Conservation (phyloP, 2,113 vertebrate genomes). For the Pterocles burchelli region DNA sequence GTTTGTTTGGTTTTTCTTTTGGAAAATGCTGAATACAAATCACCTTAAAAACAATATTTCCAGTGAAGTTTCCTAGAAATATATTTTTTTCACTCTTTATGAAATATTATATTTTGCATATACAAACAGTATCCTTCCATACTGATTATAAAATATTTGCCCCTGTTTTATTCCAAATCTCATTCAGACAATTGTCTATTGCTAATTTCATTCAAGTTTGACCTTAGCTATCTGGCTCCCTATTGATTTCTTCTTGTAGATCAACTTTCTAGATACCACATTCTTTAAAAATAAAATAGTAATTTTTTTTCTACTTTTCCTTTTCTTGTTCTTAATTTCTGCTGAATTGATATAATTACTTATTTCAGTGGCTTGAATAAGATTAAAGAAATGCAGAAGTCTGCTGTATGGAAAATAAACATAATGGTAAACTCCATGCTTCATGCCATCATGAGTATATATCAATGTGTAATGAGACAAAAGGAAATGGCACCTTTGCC, state of each 20-base stretch:
- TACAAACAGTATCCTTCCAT: background rate
- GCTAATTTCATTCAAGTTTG: background rate
- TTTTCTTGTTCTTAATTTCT: background rate
- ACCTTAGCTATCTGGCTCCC: background rate
- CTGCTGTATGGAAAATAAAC: constrained; percentile 1
- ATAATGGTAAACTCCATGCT: background rate
- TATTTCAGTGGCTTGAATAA: background rate
- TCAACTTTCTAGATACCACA: background rate
- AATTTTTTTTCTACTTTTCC: background rate
- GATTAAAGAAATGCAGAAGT: background rate
- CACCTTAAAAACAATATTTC: background rate
- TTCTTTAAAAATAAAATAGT: background rate
- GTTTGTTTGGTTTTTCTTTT: background rate
- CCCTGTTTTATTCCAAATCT: background rate
- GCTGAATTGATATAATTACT: background rate
- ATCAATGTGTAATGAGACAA: constrained; percentile 19
- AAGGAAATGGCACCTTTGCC: background rate
- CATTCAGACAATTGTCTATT: background rate
- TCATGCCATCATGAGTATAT: constrained; percentile 3
- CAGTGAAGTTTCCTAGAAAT: background rate
- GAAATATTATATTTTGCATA: background rate
- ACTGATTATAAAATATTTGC: background rate
- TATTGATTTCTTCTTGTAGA: background rate
- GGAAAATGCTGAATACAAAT: background rate
- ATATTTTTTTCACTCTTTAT: background rate